Evolutionary conservation across 2,113 vertebrate genomes (phyloP).

Genomic region (Notarius lentiginosus): DNA sequence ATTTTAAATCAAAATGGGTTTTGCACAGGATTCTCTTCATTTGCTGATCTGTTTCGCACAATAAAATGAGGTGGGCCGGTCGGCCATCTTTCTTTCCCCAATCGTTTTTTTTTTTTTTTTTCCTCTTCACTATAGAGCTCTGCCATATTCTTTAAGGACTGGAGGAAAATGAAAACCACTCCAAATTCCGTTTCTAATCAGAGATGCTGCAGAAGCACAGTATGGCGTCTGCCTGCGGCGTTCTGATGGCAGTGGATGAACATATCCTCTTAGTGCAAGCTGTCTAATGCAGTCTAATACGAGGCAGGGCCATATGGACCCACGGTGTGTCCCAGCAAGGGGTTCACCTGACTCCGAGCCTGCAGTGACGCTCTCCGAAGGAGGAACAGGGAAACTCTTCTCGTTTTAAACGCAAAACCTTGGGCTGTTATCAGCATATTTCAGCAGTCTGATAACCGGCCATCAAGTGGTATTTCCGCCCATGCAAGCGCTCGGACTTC

Average conservation of each 20-base stretch:
- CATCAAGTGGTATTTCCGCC: not conserved
- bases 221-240: not conserved
- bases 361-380: conserved; percentile 4
- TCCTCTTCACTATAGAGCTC: no score
- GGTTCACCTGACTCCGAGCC: conserved; percentile 9
- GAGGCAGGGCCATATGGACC: conserved; percentile 34
- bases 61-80: not conserved
- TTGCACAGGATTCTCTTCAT: not conserved
- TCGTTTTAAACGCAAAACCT: not conserved
- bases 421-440: not conserved
- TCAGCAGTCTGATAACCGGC: not conserved
- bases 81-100: no score
- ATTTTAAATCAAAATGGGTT: not conserved
- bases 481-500: not conserved
- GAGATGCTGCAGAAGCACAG: conserved; percentile 1
- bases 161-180: not conserved
- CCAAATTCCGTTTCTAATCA: not conserved
- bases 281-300: conserved; percentile 51
- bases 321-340: conserved; percentile 13
- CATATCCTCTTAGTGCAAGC: conserved; percentile 43
- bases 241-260: conserved; percentile 4
- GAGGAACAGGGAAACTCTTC: not conserved
- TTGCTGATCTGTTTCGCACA: no score
- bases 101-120: not conserved
- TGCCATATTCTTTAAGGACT: not conserved